Conservation (phyloP, 2,797 vertebrate species). For the Myotis vivesi region DNA sequence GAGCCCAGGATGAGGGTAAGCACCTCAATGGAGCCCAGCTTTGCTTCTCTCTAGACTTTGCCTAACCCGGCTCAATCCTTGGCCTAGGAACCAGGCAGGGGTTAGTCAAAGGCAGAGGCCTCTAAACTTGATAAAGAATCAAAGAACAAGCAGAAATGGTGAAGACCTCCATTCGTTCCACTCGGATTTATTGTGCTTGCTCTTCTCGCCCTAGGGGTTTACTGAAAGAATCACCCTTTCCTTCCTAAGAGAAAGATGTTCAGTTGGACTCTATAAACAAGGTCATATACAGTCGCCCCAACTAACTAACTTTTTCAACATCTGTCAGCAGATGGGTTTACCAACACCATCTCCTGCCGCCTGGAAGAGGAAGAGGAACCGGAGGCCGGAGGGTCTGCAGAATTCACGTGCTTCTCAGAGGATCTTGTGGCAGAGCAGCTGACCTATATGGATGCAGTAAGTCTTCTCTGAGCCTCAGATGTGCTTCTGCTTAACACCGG, state of each 20-base stretch:
- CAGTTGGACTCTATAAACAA: neutral
- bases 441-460: slow-evolving; percentile 96
- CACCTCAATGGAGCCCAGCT: neutral
- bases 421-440: slow-evolving; percentile 95
- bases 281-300: neutral
- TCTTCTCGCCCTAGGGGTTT: neutral
- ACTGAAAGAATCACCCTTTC: neutral
- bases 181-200: neutral
- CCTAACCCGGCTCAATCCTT: neutral
- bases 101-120: neutral
- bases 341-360: slow-evolving; percentile 84
- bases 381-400: slow-evolving; percentile 87
- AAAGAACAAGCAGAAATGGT: neutral
- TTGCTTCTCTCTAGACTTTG: neutral
- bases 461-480: slow-evolving; percentile 54
- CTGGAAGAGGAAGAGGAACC: slow-evolving; percentile 90
- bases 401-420: slow-evolving; percentile 91
- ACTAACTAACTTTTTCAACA: neutral
- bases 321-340: slow-evolving; percentile 86
- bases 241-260: neutral
- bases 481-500: neutral
- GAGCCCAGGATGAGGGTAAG: neutral
- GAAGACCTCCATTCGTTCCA: neutral
- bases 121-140: neutral
- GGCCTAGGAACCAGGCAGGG: neutral